phyloP scores from a whole-genome alignment of 1,140 invertebrate species.

The Neodiprion pinetum region DNA sequence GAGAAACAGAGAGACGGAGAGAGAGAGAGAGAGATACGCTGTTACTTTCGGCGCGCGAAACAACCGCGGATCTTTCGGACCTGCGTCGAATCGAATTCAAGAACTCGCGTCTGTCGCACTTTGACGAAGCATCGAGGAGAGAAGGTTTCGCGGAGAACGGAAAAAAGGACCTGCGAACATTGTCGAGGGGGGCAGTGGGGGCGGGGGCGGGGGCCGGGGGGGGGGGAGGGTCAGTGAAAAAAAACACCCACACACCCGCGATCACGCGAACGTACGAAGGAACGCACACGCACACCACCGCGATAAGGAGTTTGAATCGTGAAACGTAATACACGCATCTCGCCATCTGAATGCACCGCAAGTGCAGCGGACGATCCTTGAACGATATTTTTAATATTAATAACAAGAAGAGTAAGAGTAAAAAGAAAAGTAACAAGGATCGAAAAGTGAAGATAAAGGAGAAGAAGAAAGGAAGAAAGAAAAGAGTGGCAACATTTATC shows the following conservation, averaged over 20 bases:
- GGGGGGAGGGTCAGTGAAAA: neutral
- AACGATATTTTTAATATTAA: too few species aligned
- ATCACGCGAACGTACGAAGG: too few species aligned
- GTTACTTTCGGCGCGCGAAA: neutral
- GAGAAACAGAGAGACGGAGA: conserved; percentile 23
- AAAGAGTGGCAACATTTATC: neutral
- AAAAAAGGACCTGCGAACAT: too few species aligned
- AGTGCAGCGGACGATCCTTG: too few species aligned
- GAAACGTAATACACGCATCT: too few species aligned
- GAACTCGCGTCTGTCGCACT: neutral
- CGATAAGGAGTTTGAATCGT: too few species aligned
- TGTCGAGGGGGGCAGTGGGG: neutral
- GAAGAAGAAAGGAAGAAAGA: neutral
- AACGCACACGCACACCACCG: too few species aligned
- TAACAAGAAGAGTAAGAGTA: too few species aligned
- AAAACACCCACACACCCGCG: neutral
- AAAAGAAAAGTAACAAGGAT: too few species aligned
- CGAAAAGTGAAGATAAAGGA: neutral
- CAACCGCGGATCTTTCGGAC: neutral
- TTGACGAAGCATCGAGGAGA: neutral
- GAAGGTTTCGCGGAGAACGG: too few species aligned
- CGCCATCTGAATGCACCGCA: too few species aligned
- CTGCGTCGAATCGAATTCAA: neutral
- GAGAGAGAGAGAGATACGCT: conserved; percentile 15
- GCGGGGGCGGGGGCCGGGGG: neutral